Conservation (phyloP, 2,888 invertebrate species). For the Eudemis profundana region DNA sequence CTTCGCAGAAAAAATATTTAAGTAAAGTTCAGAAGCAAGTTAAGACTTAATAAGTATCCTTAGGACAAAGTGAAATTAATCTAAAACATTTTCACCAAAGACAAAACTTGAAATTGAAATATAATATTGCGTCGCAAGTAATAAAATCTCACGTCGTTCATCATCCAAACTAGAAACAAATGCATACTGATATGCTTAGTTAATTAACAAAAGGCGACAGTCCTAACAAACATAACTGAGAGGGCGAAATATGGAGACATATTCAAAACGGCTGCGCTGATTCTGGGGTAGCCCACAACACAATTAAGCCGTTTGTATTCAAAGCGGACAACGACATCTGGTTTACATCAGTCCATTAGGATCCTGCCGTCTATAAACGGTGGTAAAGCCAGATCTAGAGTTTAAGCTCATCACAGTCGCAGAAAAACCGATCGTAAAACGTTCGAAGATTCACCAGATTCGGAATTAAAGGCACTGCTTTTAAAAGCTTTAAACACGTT, state of each 20-base stretch:
- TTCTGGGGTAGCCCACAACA: constrained; percentile 31
- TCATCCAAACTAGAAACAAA: constrained; percentile 1
- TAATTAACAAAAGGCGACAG: constrained; percentile 23
- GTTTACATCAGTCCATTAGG: constrained; percentile 41
- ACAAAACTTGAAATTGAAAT: not conserved
- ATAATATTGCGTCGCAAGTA: not conserved
- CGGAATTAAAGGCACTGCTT: no score
- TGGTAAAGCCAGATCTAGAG: not conserved
- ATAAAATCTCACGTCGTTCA: constrained; percentile 5
- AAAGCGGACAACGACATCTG: constrained; percentile 36
- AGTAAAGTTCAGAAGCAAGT: no score
- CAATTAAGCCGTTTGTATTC: constrained; percentile 43
- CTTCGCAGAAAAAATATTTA: no score
- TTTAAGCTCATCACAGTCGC: constrained; percentile 2
- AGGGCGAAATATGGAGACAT: constrained; percentile 37
- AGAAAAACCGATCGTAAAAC: not conserved
- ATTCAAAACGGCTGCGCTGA: constrained; percentile 31
- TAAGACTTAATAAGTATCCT: no score
- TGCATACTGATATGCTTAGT: constrained; percentile 17
- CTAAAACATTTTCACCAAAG: not conserved
- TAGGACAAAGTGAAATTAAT: no score
- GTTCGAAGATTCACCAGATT: not conserved
- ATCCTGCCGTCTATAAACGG: constrained; percentile 26
- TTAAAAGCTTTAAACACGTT: no score
- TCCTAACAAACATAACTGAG: constrained; percentile 10